Percentiles rank a stretch among this genome's conserved stretches.
Evolutionary conservation across 2,888 invertebrate genomes (phyloP).

Genomic region (Scaptodrosophila latifasciaeformis): DNA sequence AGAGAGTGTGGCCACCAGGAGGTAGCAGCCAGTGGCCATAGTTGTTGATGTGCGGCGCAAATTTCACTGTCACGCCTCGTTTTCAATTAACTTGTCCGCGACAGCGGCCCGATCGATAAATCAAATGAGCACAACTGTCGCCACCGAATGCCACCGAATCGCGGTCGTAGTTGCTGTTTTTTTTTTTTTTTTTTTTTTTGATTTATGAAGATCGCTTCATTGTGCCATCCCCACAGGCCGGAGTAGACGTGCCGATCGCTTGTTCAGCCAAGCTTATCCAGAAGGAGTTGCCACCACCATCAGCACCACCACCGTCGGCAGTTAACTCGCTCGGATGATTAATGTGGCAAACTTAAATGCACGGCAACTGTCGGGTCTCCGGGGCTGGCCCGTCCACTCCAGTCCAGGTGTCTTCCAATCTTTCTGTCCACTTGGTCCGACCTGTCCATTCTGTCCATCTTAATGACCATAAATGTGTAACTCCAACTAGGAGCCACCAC

Average conservation of each 20-base stretch:
- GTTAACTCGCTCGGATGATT: too few relatives aligned
- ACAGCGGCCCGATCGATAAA: constrained; percentile 51
- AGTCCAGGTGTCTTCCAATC: neutral
- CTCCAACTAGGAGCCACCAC: constrained; percentile 33
- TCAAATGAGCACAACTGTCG: constrained; percentile 40
- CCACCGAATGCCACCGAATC: constrained; percentile 9
- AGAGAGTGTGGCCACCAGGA: neutral
- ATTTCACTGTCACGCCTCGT: constrained; percentile 67
- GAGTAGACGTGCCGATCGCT: too few relatives aligned
- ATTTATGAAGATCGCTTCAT: constrained; percentile 66
- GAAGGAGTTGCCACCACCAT: too few relatives aligned
- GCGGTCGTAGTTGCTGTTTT: constrained; percentile 4
- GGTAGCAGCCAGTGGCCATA: neutral
- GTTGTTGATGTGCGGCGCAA: constrained; percentile 59
- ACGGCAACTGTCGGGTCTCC: neutral
- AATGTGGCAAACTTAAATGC: constrained; percentile 28
- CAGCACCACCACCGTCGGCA: too few relatives aligned
- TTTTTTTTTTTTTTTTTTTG: constrained; percentile 24
- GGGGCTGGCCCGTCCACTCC: constrained; percentile 6
- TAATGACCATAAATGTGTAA: constrained; percentile 44
- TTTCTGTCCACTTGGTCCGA: constrained; percentile 18
- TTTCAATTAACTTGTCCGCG: constrained; percentile 66
- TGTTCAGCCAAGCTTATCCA: too few relatives aligned
- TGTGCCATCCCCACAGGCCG: constrained; percentile 16
- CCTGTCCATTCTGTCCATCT: too few relatives aligned